Base-by-base conservation (phyloP, 1,140 invertebrate species). In the Meteorus sp. region DNA sequence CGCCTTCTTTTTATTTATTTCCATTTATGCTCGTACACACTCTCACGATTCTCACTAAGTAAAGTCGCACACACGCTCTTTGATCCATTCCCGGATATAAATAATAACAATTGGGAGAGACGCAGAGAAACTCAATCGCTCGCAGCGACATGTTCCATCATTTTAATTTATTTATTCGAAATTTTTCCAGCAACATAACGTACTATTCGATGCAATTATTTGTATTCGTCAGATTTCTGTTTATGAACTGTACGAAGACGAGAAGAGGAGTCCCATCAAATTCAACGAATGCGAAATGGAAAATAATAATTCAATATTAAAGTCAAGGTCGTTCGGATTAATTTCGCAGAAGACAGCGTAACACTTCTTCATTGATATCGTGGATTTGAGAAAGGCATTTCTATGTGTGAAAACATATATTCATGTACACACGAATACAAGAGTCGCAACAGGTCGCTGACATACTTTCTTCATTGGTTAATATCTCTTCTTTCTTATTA, bases 381-480 rank as follows among this genome's bases (percentile, higher is more conserved):
- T n/a, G n/a, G n/a, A n/a, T n/a, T n/a, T n/a, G n/a, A n/a, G n/a
- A n/a, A n/a, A n/a, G n/a, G n/a, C n/a, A n/a, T n/a, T n/a, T n/a
- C n/a, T n/a, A n/a, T n/a, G n/a, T n/a, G n/a, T n/a, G n/a, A n/a
- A n/a, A n/a, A n/a, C n/a, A n/a, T n/a, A n/a, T n/a, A n/a, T n/a
- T n/a, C n/a, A n/a, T n/a, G n/a, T n/a, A n/a, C n/a, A n/a, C n/a
- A n/a, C n/a, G n/a, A n/a, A n/a, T n/a, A n/a, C n/a, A n/a, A 31
- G 33, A 56, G 37, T 39, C 33, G 69, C 65, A 65, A 67, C 67
- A 70, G 69, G 71, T 79, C 70, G 67, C 61, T 74, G 75, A 65
- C 76, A 75, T 71, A 77, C 77, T 79, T 79, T 77, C 72, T 64
- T 72, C 64, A 55, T 61, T 69, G 63, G 60, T 62, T 63, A 60